Evolutionary conservation across 2,888 invertebrate genomes (phyloP).

Genomic region (Tridacna crocea): DNA sequence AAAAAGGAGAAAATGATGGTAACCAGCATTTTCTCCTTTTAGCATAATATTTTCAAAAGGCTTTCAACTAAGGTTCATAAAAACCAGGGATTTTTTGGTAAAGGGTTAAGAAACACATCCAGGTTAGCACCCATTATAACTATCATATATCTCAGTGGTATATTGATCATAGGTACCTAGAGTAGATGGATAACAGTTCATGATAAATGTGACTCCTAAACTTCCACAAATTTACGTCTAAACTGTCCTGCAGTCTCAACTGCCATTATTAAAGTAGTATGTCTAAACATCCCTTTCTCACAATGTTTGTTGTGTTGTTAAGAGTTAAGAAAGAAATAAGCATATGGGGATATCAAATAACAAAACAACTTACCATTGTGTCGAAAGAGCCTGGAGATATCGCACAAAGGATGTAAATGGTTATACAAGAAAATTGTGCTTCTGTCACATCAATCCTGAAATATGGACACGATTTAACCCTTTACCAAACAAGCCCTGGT

Average conservation of each 20-base stretch:
- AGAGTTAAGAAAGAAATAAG: too few species aligned
- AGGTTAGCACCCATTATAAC: slow-evolving; percentile 52
- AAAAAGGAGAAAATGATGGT: not conserved
- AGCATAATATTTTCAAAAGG: slow-evolving; percentile 49
- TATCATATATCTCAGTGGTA: slow-evolving; percentile 57
- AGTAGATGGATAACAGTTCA: slow-evolving; percentile 8
- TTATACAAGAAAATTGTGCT: slow-evolving; percentile 97
- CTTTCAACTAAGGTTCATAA: too few species aligned
- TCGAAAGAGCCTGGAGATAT: slow-evolving; percentile 86
- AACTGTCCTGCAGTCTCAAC: too few species aligned
- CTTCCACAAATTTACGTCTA: not conserved
- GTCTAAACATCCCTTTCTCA: too few species aligned
- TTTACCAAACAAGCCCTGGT: too few species aligned
- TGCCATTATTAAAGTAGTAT: too few species aligned
- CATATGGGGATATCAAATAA: too few species aligned
- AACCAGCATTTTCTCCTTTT: not conserved
- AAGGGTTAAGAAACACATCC: too few species aligned
- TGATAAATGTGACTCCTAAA: not conserved
- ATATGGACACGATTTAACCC: slow-evolving; percentile 22
- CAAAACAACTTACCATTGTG: slow-evolving; percentile 40
- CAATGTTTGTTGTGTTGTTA: too few species aligned
- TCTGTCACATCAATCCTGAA: slow-evolving; percentile 96
- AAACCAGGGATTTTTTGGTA: too few species aligned
- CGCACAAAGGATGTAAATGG: slow-evolving; percentile 93
- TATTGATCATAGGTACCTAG: slow-evolving; percentile 66